These are phyloP conservation scores for Vannuccia rotundouncinata DNA, from an alignment of 2,888 invertebrate species.

Conservation along the genomic window DNA sequence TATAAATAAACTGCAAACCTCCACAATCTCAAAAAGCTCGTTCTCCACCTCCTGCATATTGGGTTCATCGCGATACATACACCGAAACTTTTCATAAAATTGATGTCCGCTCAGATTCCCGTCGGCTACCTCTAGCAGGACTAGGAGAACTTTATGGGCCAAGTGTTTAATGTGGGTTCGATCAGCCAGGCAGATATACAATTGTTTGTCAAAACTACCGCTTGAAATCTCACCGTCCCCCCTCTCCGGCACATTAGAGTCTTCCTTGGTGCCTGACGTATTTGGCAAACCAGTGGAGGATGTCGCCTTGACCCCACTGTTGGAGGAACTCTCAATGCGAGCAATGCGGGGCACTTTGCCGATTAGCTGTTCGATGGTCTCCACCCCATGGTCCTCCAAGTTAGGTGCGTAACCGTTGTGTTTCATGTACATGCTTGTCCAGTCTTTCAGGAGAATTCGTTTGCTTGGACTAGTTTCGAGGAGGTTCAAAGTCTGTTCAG, in stretches of 20 bases:
- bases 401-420: conserved; percentile 68
- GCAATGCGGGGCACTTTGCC: conserved; percentile 60
- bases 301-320: too few species aligned
- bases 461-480: conserved; percentile 51
- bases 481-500: conserved; percentile 62
- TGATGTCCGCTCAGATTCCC: conserved; percentile 44
- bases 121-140: conserved; percentile 62
- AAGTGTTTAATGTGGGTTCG: conserved; percentile 59
- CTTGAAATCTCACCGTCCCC: conserved; percentile 29
- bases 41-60: conserved; percentile 56
- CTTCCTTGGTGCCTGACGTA: background rate
- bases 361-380: conserved; percentile 63
- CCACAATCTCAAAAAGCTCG: conserved; percentile 58
- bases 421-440: conserved; percentile 62
- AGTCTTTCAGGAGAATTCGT: conserved; percentile 49
- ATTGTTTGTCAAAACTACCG: conserved; percentile 43
- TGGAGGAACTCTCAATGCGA: conserved; percentile 53
- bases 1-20: conserved; percentile 58
- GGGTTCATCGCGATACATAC: conserved; percentile 43
- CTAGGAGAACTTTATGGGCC: conserved; percentile 60
- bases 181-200: conserved; percentile 60
- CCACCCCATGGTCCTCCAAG: conserved; percentile 65
- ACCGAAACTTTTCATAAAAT: conserved; percentile 31
- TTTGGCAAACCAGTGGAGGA: too few species aligned
- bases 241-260: background rate